Percentiles rank a stretch among this genome's conserved stretches.
Evolutionary conservation across 2,113 vertebrate genomes (phyloP).

Genomic region (Saccopteryx bilineata): DNA sequence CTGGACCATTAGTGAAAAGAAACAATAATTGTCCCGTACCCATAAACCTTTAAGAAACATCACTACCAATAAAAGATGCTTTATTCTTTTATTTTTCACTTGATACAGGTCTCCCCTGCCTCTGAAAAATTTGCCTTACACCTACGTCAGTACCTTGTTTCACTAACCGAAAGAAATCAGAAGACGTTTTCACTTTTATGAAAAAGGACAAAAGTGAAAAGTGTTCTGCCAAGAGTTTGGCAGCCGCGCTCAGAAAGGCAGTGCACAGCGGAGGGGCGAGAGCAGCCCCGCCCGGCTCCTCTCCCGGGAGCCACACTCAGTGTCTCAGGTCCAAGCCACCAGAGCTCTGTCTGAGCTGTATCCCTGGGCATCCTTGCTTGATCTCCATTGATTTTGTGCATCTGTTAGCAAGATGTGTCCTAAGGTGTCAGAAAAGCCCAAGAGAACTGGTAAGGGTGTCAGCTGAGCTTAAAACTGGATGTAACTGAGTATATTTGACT

Average conservation of each 20-base stretch:
- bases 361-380: background rate
- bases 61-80: background rate
- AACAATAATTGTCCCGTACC: background rate
- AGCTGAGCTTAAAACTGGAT: background rate
- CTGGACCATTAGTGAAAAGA: background rate
- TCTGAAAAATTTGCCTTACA: background rate
- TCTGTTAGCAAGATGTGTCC: background rate
- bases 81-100: constrained; percentile 23
- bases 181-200: background rate
- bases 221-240: background rate
- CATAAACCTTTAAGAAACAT: constrained; percentile 39
- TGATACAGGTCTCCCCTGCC: background rate
- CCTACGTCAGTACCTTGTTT: background rate
- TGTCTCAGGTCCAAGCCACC: background rate
- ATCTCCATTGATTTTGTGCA: background rate
- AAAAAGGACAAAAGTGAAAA: background rate
- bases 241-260: background rate
- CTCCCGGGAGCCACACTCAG: background rate
- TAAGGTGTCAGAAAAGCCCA: background rate
- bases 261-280: no score
- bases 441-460: background rate
- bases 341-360: background rate
- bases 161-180: background rate
- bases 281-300: background rate
- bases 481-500: background rate